phyloP scores from a whole-genome alignment of 2,888 invertebrate genomes.

The Melanargia galathea region DNA sequence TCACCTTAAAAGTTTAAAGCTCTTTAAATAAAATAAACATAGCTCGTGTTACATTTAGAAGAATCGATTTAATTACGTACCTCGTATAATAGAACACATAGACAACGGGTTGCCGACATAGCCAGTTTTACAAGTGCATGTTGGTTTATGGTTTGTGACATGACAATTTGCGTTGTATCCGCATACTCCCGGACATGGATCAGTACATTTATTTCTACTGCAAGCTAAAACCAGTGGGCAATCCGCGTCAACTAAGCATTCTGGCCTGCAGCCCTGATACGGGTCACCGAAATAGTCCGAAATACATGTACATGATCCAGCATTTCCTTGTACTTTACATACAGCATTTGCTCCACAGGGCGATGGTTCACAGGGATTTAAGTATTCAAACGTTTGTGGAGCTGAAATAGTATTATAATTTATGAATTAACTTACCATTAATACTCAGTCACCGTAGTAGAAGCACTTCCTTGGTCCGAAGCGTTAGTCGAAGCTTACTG shows the following conservation, averaged over 20 bases:
- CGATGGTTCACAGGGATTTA: slow-evolving; percentile 84
- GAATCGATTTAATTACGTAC: slow-evolving; percentile 53
- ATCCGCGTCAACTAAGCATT: slow-evolving; percentile 85
- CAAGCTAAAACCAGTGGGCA: slow-evolving; percentile 85
- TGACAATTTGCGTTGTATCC: slow-evolving; percentile 86
- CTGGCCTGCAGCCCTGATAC: slow-evolving; percentile 87
- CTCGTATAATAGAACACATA: slow-evolving; percentile 64
- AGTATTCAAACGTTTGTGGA: slow-evolving; percentile 68
- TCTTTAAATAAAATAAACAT: background rate
- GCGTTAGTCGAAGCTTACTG: slow-evolving; percentile 81
- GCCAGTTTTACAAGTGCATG: slow-evolving; percentile 83
- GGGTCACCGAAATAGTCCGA: slow-evolving; percentile 89
- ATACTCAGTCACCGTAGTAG: slow-evolving; percentile 69
- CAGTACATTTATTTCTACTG: slow-evolving; percentile 84
- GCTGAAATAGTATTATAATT: slow-evolving; percentile 71
- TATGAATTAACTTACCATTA: slow-evolving; percentile 68
- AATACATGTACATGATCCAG: slow-evolving; percentile 87
- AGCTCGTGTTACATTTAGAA: background rate
- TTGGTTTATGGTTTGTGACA: slow-evolving; percentile 85
- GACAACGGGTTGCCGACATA: slow-evolving; percentile 86
- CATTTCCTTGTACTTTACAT: slow-evolving; percentile 87
- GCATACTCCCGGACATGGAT: slow-evolving; percentile 87
- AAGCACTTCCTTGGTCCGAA: slow-evolving; percentile 79
- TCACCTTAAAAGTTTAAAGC: slow-evolving; percentile 55
- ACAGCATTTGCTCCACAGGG: slow-evolving; percentile 88